Evolutionary conservation across 2,797 vertebrate species (phyloP), one percentile per base, ranked within the genome.

Genomic region (Odontamblyopus lacepedii): DNA sequence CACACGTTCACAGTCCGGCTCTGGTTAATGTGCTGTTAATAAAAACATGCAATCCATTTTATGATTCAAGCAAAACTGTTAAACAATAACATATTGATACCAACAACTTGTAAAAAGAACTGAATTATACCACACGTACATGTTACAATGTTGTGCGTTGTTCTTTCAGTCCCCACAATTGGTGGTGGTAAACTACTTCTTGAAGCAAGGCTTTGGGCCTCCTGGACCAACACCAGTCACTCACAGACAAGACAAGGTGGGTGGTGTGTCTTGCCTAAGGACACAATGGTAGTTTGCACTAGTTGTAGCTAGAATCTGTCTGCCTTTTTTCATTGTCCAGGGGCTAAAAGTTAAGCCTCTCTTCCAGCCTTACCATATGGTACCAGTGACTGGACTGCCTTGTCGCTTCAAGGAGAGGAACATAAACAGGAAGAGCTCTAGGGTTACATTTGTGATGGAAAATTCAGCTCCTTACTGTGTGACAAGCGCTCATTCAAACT

Each of bases 401-500:
- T 80, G 70, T 80, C 80, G 80, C 80, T 83, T 79, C 80, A 79
- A 80, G 83, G 76, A 75, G 75, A 83, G 73, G 64, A 78, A 80
- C 79, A 84, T 86, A 88, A 89, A 90, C 87, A 70, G 82, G 85
- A 89, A 86, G 78, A 76, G 75, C 71, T 87, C 79, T 72, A 64
- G 78, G 83, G 83, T 89, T 87, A 73, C 5, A 74, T 75, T 85
- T 83, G 83, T 84, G 76, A 89, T 91, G 91, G 87, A 91, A 92
- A 91, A 87, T 84, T 82, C 71, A 74, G 64, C 74, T 38, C 67
- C 71, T 85, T 75, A 69, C 30, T 85, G 65, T 77, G 73, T 76
- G 67, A 87, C 79, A 76, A 71, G 63, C 74, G 56, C 61, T 60
- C 50, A 23, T 32, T 65, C 73, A 66, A 77, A 67, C 32, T 27